phyloP scores from a whole-genome alignment of 2,888 invertebrate genomes.

The Sipha maydis region DNA sequence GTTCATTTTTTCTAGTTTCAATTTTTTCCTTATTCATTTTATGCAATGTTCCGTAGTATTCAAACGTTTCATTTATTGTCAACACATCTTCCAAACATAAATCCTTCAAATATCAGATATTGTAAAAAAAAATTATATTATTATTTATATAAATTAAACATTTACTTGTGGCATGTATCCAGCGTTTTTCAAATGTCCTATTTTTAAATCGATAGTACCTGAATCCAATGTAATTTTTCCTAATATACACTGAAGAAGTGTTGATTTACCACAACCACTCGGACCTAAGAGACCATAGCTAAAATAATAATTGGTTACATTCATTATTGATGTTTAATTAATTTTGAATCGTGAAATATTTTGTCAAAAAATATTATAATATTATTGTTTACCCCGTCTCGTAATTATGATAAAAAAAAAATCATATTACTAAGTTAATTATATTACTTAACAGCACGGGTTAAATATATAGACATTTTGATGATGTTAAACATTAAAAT shows the following conservation, averaged over 20 bases:
- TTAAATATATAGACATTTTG: too few species aligned
- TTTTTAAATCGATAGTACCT: slow-evolving; percentile 69
- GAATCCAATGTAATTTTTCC: slow-evolving; percentile 68
- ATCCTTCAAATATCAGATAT: slow-evolving; percentile 70
- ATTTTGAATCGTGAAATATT: too few species aligned
- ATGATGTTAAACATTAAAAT: too few species aligned
- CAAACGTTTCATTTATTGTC: slow-evolving; percentile 81
- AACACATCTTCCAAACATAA: slow-evolving; percentile 79
- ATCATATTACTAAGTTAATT: too few species aligned
- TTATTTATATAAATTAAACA: not conserved
- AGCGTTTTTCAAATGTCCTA: slow-evolving; percentile 65
- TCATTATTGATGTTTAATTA: too few species aligned
- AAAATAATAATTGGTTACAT: slow-evolving; percentile 21
- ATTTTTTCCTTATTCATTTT: slow-evolving; percentile 74
- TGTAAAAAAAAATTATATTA: too few species aligned
- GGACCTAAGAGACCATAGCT: slow-evolving; percentile 66
- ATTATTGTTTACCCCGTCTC: too few species aligned
- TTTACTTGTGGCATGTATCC: slow-evolving; percentile 71
- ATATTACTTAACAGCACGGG: too few species aligned
- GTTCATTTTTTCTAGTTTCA: not conserved
- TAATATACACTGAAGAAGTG: slow-evolving; percentile 70
- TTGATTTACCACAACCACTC: slow-evolving; percentile 72
- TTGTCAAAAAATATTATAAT: too few species aligned
- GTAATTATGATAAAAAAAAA: too few species aligned
- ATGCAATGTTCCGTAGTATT: slow-evolving; percentile 84